Conservation (phyloP, 2,888 invertebrate genomes). For the Temnothorax unifasciatus region DNA sequence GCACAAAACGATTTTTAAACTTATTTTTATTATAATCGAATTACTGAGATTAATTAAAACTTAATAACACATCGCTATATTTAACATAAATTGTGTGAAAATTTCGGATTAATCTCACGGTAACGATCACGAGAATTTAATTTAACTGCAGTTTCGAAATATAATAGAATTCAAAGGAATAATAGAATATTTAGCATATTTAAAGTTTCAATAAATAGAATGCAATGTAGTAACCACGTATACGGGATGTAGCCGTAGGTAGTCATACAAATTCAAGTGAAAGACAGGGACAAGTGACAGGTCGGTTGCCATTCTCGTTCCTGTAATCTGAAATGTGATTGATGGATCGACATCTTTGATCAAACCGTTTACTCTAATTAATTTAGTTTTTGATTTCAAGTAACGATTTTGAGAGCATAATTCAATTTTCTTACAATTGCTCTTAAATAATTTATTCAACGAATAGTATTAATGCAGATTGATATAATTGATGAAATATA, state of each 20-base stretch:
- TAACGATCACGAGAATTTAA: conserved; percentile 6
- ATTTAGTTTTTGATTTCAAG: conserved; percentile 33
- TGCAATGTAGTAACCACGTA: not conserved
- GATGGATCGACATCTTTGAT: conserved; percentile 56
- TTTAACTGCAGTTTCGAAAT: not conserved
- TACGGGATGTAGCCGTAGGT: not conserved
- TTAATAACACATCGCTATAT: conserved; percentile 6
- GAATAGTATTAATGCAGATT: not conserved
- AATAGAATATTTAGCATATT: not conserved
- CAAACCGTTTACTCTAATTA: conserved; percentile 23
- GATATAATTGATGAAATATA: not conserved
- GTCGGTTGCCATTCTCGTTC: conserved; percentile 32
- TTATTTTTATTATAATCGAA: not conserved
- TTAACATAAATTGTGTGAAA: not conserved
- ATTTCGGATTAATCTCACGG: not conserved
- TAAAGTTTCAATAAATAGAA: not conserved
- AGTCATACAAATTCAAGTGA: conserved; percentile 16
- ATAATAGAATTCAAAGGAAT: not conserved
- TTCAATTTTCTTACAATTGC: not conserved
- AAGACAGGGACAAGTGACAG: conserved; percentile 16
- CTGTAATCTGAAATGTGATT: conserved; percentile 47
- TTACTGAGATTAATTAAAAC: conserved; percentile 29
- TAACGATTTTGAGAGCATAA: not conserved
- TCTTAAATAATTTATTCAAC: not conserved
- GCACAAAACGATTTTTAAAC: not conserved